phyloP scores from a whole-genome alignment of 2,113 vertebrate species.

The Gnathonemus echidnorhynchus region DNA sequence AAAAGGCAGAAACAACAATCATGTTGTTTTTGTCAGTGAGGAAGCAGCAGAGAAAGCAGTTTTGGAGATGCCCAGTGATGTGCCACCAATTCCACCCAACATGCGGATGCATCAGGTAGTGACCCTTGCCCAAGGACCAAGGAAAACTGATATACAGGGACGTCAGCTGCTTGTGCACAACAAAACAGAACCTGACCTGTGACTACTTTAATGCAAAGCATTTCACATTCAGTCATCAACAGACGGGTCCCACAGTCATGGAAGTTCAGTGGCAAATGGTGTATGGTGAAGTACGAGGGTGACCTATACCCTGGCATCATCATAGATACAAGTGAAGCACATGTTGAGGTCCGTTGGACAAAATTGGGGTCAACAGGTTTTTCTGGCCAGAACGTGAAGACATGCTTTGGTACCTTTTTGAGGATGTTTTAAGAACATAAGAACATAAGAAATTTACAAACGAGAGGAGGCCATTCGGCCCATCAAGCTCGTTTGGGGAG shows the following conservation, averaged over 20 bases:
- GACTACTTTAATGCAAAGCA: slow-evolving; percentile 4
- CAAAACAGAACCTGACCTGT: slow-evolving; percentile 10
- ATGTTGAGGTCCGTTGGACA: slow-evolving; percentile 21
- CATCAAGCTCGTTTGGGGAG: too few species aligned
- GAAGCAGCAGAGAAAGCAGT: background rate
- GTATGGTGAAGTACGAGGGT: slow-evolving; percentile 1
- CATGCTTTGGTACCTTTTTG: slow-evolving; percentile 10
- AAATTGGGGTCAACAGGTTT: slow-evolving; percentile 20
- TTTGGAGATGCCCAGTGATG: background rate
- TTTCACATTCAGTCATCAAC: background rate
- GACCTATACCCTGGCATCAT: slow-evolving; percentile 19
- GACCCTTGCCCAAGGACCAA: slow-evolving; percentile 12
- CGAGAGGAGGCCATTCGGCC: too few species aligned
- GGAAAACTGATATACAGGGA: slow-evolving; percentile 22
- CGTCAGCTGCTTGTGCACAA: slow-evolving; percentile 24
- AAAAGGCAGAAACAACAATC: background rate
- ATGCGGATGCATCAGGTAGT: background rate
- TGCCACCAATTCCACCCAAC: background rate
- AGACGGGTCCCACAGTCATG: background rate
- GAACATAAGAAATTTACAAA: too few species aligned
- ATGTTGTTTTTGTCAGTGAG: background rate
- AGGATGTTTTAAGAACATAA: too few species aligned
- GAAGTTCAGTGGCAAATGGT: slow-evolving; percentile 15
- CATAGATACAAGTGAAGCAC: slow-evolving; percentile 20
- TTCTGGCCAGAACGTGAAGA: slow-evolving; percentile 7